Base-by-base conservation (phyloP, 2,797 vertebrate species). In the Lates japonicus region DNA sequence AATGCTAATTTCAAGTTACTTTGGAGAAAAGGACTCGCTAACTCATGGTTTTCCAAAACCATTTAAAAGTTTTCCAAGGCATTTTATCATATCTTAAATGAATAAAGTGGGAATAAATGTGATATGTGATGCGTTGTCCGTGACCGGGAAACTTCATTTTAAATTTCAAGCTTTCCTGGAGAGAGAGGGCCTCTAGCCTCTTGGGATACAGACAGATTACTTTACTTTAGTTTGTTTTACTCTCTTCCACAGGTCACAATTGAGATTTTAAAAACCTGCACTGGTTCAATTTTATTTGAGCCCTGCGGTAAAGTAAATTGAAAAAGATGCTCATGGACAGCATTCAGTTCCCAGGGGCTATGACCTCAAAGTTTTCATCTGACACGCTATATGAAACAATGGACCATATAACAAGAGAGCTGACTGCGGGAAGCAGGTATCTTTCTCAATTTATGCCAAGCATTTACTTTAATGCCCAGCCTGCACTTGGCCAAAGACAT, bases 321-420 rank as follows among this genome's bases (percentile, higher is more conserved):
- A 86, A 92, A 87, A 90, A 86, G 44, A 88, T 81, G 77, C 80
- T 80, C 68, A 62, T 76, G 58, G 84, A 87, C 77, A 89, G 71
- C 68, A 63, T 70, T 85, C 29, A 59, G 54, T 73, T 82, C 88
- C 69, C 80, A 6, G 22, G 59, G 66, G 80, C 81, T 64, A 46
- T 82, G 83, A 92, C 86, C 86, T 55, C 70, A 82, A 86, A 69
- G 73, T 81, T 91, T 86, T 82, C 58, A 88, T 85, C 81, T 52
- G 79, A 74, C 83, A 82, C 57, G 41, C 60, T 25, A 57, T 71
- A 76, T 65, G 76, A 88, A 89, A 90, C 76, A 90, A 82, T 76
- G 70, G 77, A 80, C 63, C 83, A 74, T 81, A 69, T 77, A 84
- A 86, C 74, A 87, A 65, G 70, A 86, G 68, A 81, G 55, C 82